These are phyloP conservation scores for Hapalemur alaotrensis DNA, from an alignment of 2,797 vertebrate genomes.

Conservation along the genomic window DNA sequence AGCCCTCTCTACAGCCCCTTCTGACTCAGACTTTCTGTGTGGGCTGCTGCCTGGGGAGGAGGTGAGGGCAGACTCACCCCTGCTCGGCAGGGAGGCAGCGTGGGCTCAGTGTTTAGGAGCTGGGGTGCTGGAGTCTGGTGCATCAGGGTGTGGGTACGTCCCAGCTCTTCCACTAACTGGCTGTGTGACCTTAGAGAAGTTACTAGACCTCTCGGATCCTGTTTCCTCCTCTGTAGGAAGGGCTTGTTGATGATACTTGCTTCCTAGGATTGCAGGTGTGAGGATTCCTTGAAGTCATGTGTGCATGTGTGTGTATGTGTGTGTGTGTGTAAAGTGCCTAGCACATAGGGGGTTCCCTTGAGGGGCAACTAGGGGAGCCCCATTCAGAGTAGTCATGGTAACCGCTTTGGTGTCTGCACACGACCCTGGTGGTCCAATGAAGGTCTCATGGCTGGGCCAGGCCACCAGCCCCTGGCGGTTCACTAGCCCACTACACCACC, in stretches of 20 bases:
- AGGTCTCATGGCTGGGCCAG: not conserved
- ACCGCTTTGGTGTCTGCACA: rapidly evolving
- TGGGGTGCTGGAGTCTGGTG: not conserved
- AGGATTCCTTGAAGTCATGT: not conserved
- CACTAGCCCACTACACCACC: not conserved
- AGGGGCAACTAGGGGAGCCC: not conserved
- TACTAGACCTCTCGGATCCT: not conserved
- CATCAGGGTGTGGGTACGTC: too few relatives aligned
- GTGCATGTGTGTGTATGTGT: not conserved
- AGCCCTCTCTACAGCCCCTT: not conserved
- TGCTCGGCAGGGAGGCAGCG: not conserved
- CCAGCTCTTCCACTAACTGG: not conserved
- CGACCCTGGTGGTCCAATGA: too few relatives aligned
- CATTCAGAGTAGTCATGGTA: not conserved
- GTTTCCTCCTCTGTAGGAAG: not conserved
- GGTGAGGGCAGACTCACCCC: not conserved
- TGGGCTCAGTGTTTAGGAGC: not conserved
- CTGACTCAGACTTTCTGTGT: not conserved
- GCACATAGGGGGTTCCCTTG: not conserved
- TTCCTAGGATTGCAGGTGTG: not conserved
- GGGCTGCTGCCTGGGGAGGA: not conserved
- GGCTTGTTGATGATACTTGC: not conserved
- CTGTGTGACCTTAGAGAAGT: not conserved
- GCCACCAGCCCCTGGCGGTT: rapidly evolving
- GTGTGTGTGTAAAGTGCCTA: not conserved